These are phyloP conservation scores for Stigmatopora argus DNA, from an alignment of 2,113 vertebrate genomes.

Conservation along the genomic window DNA sequence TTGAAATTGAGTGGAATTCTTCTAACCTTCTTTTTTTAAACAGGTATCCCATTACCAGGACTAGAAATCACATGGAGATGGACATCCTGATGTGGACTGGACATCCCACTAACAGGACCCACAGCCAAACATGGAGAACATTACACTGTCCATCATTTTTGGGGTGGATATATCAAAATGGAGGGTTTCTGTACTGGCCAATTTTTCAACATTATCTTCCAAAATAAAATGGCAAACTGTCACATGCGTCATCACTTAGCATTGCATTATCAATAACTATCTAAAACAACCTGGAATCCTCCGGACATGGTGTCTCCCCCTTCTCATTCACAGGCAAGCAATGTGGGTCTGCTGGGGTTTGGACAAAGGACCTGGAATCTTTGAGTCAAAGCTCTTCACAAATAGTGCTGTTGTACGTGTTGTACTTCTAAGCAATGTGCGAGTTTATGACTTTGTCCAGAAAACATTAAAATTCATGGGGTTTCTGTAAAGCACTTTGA, in stretches of 20 bases:
- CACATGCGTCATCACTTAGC: constrained; percentile 33
- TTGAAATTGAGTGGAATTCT: no score
- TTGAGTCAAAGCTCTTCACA: constrained; percentile 69
- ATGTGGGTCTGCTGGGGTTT: constrained; percentile 55
- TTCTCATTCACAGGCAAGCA: constrained; percentile 48
- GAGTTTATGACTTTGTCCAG: constrained; percentile 59
- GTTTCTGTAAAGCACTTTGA: constrained; percentile 59
- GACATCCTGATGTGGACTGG: no score
- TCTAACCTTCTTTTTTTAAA: no score
- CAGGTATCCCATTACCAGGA: no score
- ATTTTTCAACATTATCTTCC: constrained; percentile 23
- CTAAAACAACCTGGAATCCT: constrained; percentile 45
- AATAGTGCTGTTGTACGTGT: constrained; percentile 49
- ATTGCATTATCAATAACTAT: constrained; percentile 35
- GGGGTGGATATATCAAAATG: neutral
- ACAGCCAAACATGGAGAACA: neutral
- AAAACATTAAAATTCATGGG: constrained; percentile 69
- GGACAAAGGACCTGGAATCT: constrained; percentile 64
- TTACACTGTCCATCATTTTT: no score
- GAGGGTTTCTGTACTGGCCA: no score
- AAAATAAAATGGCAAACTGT: constrained; percentile 40
- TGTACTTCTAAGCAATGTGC: constrained; percentile 35
- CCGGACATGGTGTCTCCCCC: constrained; percentile 61
- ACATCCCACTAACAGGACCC: neutral
- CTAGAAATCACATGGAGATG: no score